Percentiles rank a stretch among this genome's conserved stretches.
Evolutionary conservation across 2,888 invertebrate species (phyloP).

Genomic region (Ophion ventricosus): DNA sequence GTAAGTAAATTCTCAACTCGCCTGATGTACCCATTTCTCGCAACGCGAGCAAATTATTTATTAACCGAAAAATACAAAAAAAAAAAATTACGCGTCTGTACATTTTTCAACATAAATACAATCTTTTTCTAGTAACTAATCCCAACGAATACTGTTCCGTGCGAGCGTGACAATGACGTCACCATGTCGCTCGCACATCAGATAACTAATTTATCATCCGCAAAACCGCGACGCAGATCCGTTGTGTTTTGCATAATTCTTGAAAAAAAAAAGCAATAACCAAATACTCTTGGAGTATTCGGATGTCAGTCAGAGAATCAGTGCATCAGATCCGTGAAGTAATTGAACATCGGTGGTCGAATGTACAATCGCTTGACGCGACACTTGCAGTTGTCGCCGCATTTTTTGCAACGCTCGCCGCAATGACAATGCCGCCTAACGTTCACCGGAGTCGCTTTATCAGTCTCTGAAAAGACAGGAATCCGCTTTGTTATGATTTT

Average conservation of each 20-base stretch:
- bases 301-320: slow-evolving; percentile 56
- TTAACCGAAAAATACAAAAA: slow-evolving; percentile 54
- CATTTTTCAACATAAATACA: neutral
- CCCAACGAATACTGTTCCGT: slow-evolving; percentile 27
- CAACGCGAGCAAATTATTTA: slow-evolving; percentile 49
- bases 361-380: slow-evolving; percentile 72
- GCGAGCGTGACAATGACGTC: neutral
- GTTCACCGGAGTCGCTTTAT: slow-evolving; percentile 64
- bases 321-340: slow-evolving; percentile 79
- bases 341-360: slow-evolving; percentile 76
- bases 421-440: slow-evolving; percentile 72
- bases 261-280: neutral
- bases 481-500: neutral
- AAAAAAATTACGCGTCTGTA: neutral
- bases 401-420: slow-evolving; percentile 74
- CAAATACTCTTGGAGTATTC: neutral
- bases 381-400: slow-evolving; percentile 76
- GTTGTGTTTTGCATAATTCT: neutral
- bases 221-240: slow-evolving; percentile 1
- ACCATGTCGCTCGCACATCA: neutral
- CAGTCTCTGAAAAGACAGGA: slow-evolving; percentile 51
- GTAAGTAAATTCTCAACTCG: slow-evolving; percentile 83
- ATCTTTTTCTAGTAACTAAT: neutral
- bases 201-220: neutral
- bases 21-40: slow-evolving; percentile 4